phyloP scores from a whole-genome alignment of 1,140 invertebrate species.

The Aphelinus atriplicis region DNA sequence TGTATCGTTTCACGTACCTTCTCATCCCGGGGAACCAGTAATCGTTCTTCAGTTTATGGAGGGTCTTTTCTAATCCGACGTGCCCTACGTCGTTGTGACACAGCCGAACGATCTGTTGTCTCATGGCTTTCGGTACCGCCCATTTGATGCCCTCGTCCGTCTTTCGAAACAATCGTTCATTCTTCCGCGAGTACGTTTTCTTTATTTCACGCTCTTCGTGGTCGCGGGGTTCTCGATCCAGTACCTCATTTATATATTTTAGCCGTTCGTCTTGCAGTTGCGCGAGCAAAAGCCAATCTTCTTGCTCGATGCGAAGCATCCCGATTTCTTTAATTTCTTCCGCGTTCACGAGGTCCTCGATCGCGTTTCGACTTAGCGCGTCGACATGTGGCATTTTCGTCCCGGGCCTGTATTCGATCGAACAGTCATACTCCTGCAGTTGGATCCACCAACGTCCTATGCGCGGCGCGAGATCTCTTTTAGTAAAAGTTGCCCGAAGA shows the following conservation, averaged over 20 bases:
- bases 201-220: neutral
- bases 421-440: conserved; percentile 50
- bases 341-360: conserved; percentile 38
- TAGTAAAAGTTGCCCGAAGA: conserved; percentile 43
- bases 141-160: neutral
- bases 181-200: neutral
- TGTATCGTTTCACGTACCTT: conserved; percentile 43
- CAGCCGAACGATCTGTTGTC: conserved; percentile 43
- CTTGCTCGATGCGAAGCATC: neutral
- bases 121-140: conserved; percentile 4
- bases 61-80: conserved; percentile 49
- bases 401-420: conserved; percentile 49
- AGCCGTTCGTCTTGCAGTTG: neutral
- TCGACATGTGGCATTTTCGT: conserved; percentile 55
- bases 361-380: conserved; percentile 53
- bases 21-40: conserved; percentile 53
- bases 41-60: conserved; percentile 45
- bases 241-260: neutral
- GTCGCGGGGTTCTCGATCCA: neutral
- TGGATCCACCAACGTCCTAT: conserved; percentile 51
- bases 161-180: neutral
- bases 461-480: conserved; percentile 46
- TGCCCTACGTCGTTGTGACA: conserved; percentile 53
- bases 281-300: neutral
- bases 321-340: neutral